phyloP scores from a whole-genome alignment of 2,113 vertebrate species.

The Microcebus murinus region DNA sequence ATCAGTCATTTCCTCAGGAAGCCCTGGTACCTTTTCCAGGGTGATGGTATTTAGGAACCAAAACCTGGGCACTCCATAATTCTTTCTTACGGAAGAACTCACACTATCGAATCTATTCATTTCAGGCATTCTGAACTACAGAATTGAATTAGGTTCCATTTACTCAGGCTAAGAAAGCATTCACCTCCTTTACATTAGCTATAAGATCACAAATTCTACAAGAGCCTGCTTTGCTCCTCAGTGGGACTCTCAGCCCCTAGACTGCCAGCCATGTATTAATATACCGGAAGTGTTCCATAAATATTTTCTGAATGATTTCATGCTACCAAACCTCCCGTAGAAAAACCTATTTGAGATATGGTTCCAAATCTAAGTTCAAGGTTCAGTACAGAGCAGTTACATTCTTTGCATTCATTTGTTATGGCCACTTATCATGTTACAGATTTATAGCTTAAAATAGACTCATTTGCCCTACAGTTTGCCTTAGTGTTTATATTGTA shows the following conservation, averaged over 20 bases:
- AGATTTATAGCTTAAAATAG: conserved; percentile 43
- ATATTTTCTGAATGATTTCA: not conserved
- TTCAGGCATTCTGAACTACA: not conserved
- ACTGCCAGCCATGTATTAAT: not conserved
- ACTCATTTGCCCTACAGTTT: not conserved
- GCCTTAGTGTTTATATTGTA: not conserved
- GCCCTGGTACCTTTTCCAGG: not conserved
- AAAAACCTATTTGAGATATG: not conserved
- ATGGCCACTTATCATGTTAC: not conserved
- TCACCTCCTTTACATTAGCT: not conserved
- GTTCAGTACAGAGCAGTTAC: not conserved
- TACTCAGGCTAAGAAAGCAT: not conserved
- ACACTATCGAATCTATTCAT: not conserved
- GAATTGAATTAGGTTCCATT: not conserved
- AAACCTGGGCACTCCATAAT: not conserved
- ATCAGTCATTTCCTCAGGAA: not conserved
- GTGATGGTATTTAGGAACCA: not conserved
- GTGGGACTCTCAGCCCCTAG: not conserved
- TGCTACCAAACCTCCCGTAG: not conserved
- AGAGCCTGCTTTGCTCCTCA: not conserved
- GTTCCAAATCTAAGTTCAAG: not conserved
- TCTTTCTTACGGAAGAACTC: not conserved
- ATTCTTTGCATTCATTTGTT: not conserved
- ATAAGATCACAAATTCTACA: not conserved
- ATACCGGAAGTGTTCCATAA: not conserved